These are phyloP conservation scores for Notolepis coatsorum DNA, from an alignment of 2,797 vertebrate species.

Conservation along the genomic window DNA sequence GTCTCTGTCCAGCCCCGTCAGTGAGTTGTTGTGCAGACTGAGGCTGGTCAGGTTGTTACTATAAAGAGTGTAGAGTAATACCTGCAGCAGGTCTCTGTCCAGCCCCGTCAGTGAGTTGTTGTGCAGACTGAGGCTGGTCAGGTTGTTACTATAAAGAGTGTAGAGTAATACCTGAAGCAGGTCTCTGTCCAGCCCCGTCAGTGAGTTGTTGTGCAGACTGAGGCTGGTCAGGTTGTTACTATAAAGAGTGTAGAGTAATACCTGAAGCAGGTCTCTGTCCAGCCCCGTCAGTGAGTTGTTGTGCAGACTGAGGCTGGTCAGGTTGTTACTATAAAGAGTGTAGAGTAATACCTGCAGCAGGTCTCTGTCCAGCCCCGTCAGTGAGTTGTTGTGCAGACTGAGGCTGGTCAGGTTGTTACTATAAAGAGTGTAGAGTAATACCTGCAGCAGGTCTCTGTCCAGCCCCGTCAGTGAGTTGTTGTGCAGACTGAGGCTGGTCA, in stretches of 20 bases:
- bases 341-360: neutral
- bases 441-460: neutral
- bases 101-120: conserved; percentile 95
- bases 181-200: no score
- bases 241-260: no score
- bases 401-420: no score
- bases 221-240: no score
- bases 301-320: no score
- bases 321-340: no score
- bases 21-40: neutral
- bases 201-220: no score
- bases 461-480: neutral
- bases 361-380: neutral
- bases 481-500: neutral
- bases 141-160: no score
- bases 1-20: neutral
- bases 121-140: conserved; percentile 91
- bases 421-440: no score
- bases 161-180: no score
- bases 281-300: no score
- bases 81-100: conserved; percentile 92
- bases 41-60: neutral
- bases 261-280: no score
- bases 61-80: conserved; percentile 13
- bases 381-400: neutral